Evolutionary conservation across 2,113 vertebrate species (phyloP), one percentile per base, ranked within the genome.

Genomic region (Hemiprocne comata): DNA sequence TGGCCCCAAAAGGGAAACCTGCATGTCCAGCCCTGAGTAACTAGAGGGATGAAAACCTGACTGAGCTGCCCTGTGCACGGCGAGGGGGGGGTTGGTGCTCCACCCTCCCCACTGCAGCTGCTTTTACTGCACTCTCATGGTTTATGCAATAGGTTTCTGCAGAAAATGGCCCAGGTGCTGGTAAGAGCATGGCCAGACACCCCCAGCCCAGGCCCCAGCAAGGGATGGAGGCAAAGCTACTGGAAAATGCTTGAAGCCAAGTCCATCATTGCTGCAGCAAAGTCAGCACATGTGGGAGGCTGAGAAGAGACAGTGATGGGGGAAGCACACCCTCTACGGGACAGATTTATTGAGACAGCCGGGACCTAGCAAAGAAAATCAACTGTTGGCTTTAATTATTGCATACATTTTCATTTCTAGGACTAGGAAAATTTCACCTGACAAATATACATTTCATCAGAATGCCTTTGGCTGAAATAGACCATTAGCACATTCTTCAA

Each of bases 361-460:
- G 0, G 78, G 79, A 94, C 81, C 93, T 87, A 94, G 96, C 82
- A 51, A 94, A 98, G 96, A 97, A 97, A 97, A 96, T 97, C 91
- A 97, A 95, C 91, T 42, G 85, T 94, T 96, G 75, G 83, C 96
- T 92, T 97, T 85, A 97, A 95, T 97, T 97, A 96, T 97, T 97
- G 97, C 96, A 2, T 75, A 96, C 31, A 3, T 96, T 86, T 93
- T 89, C 44, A 33, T 93, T 91, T 97, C 85, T 71, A 96, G 94
- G 90, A 90, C 92, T 92, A 95, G 96, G 93, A 97, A 97, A 96
- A 97, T 95, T 91, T 90, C 89, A 90, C 95, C 97, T 90, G 95
- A 97, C 98, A 98, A 97, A 98, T 96, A 98, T 64, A 95, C 95
- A 97, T 97, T 94, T 98, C 71, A 93, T 95, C 97, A 96, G 93